Base-by-base conservation (phyloP, 1,140 invertebrate species). In the Zaprionus lachaisei region DNA sequence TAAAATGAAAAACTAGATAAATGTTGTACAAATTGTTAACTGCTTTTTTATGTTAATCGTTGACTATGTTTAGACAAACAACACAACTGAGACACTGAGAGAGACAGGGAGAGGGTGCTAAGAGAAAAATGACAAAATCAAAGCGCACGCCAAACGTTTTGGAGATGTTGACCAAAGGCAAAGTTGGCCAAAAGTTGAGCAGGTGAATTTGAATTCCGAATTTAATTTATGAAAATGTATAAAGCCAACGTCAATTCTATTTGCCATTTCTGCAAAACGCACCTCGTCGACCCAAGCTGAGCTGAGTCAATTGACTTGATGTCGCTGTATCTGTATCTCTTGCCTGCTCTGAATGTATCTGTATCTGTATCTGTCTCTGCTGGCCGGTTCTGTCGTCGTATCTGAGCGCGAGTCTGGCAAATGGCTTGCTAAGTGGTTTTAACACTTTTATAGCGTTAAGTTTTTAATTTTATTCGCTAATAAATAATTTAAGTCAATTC, bases 391-490 rank as follows among this genome's bases (percentile, higher is more conserved):
- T 57, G 51, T 58, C 51, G n/a, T 24, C 54, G 51, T 44, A 41
- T 54, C 20, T 58, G 55, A 57, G 49, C 51, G 65, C 56, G 49
- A 22, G 44, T 78, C 80, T 90, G 81, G 85, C 85, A 89, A 91
- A 90, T 90, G 86, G 80, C 82, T 90, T 85, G 85, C 90, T 91
- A 91, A 91, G 89, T 91, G 89, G 84, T 89, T 91, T 91, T 91
- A 91, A 91, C 89, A 89, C 84, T 89, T 91, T 91, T 91, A 91
- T 85, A 90, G 89, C 84, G 89, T 91, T 91, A 91, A 89, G 83
- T 91, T 84, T 91, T 84, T 91, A 91, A 87, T 87, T 89, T 89
- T 91, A 91, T 91, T 82, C 89, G 83, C 81, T 89, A 89, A 91
- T 83, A 91, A 91, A 91, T 85, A 89, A 91, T 91, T 91, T 91